Evolutionary conservation across 64 coral and sea anemone species (phyloP).

Genomic region (Actinia equina): DNA sequence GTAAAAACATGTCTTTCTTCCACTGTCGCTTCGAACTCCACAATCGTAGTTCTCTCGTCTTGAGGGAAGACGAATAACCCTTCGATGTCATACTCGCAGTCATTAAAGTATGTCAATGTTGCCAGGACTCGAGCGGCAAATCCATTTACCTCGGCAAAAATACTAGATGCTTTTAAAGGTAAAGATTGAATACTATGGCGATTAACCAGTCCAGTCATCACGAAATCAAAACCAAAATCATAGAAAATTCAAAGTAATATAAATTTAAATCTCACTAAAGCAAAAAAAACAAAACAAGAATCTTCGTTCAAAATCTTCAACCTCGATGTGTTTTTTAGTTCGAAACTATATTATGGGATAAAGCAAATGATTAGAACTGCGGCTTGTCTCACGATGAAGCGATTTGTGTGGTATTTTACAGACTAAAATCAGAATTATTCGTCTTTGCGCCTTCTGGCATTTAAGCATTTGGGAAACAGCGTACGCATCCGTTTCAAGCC

Average conservation of each 20-base stretch:
- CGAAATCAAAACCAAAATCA: not conserved
- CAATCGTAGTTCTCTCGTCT: constrained; percentile 80
- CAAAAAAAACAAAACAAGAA: not conserved
- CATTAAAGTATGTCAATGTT: constrained; percentile 81
- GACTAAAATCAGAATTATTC: not conserved
- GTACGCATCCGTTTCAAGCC: constrained; percentile 9
- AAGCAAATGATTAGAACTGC: not conserved
- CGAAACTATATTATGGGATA: not conserved
- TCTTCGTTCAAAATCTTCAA: not conserved
- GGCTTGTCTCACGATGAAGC: not conserved
- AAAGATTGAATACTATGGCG: constrained; percentile 57
- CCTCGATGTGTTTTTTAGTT: not conserved
- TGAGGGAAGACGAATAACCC: constrained; percentile 92
- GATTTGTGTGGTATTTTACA: not conserved
- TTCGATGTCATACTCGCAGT: constrained; percentile 82
- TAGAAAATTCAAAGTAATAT: no score
- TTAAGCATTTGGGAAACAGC: not conserved
- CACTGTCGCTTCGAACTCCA: constrained; percentile 84
- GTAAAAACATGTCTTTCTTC: constrained; percentile 75
- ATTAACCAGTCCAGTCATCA: constrained; percentile 81
- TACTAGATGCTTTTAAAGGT: constrained; percentile 81
- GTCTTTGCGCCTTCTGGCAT: not conserved
- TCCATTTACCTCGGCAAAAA: constrained; percentile 90
- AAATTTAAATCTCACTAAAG: no score
- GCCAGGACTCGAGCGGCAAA: constrained; percentile 82